Percentiles rank a stretch among this genome's conserved stretches.
Evolutionary conservation across 1,140 invertebrate genomes (phyloP).

Genomic region (Vanessa tameamea): DNA sequence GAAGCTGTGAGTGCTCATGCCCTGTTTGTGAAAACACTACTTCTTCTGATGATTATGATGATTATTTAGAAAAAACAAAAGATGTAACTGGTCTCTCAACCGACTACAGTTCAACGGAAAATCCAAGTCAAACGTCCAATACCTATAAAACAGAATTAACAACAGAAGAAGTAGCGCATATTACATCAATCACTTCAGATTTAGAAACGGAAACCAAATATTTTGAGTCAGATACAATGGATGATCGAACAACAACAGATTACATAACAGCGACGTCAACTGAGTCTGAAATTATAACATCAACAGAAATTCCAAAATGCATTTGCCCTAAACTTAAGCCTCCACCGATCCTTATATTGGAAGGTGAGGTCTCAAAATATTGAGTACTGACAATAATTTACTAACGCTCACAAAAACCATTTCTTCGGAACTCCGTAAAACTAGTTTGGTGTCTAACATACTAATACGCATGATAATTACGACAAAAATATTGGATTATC

Average conservation of each 20-base stretch:
- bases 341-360: conserved; percentile 87
- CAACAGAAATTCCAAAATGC: conserved; percentile 73
- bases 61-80: conserved; percentile 52
- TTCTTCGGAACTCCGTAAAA: conserved; percentile 44
- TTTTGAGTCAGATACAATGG: conserved; percentile 37
- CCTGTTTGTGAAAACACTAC: conserved; percentile 80
- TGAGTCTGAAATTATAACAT: conserved; percentile 56
- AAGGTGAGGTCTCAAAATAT: conserved; percentile 84
- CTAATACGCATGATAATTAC: conserved; percentile 58
- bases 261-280: conserved; percentile 42
- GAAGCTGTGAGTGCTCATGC: conserved; percentile 88
- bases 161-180: conserved; percentile 40
- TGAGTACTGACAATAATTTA: conserved; percentile 62
- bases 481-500: conserved; percentile 22
- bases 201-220: conserved; percentile 33
- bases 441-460: conserved; percentile 50
- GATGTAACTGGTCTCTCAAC: conserved; percentile 3
- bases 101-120: conserved; percentile 25
- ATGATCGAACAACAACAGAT: conserved; percentile 33
- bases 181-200: conserved; percentile 38
- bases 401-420: conserved; percentile 68
- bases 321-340: conserved; percentile 83
- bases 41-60: conserved; percentile 71
- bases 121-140: conserved; percentile 23
- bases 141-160: conserved; percentile 23